Base-by-base conservation (phyloP, 2,797 vertebrate genomes). In the Malacoctenus gilli region DNA sequence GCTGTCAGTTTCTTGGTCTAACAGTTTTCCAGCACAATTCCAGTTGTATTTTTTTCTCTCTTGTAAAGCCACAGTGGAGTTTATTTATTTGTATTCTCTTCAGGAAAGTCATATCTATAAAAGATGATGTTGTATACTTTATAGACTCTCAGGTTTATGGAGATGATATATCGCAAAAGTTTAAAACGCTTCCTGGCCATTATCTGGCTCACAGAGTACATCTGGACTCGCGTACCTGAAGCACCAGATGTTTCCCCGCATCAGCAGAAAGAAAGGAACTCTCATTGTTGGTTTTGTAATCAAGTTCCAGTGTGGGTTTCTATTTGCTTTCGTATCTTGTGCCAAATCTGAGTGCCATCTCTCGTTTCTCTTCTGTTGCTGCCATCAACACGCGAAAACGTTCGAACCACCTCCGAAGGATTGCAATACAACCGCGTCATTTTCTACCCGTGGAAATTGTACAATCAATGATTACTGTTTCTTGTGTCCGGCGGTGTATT, bases 141-240 rank as follows among this genome's bases (percentile, higher is more conserved):
- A 75, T 81, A 79, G 69, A 83, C 72, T 82, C 87, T 90, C 87
- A 89, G 89, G 89, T 88, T 86, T 60, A 85, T 43, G 44, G 70
- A 81, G 64, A 86, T 77, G 59, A 75, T 64, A 79, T 76, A 84
- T 68, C 44, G 55, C 67, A 75, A 75, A 50, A 22, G 38, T 79
- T 84, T 75, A 37, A 59, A 85, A 81, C 59, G 75, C 61, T 79
- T 88, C 72, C 63, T 67, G 35, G 53, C 64, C 58, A 32, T 70
- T 39, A 16, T 68, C 56, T 64, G 72, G 59, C 60, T 83, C 69
- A 61, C 42, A 43, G 10, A 72, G 72, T 31, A 57, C 53, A 55
- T 35, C 43, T 60, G 53, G 59, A 53, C 41, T 66, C 52, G 52
- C 35, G 18, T 46, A 76, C 43, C 49, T 40, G 9, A 57, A 65